These are phyloP conservation scores for Fragum sueziense DNA, from an alignment of 2,888 invertebrate species.

Conservation along the genomic window DNA sequence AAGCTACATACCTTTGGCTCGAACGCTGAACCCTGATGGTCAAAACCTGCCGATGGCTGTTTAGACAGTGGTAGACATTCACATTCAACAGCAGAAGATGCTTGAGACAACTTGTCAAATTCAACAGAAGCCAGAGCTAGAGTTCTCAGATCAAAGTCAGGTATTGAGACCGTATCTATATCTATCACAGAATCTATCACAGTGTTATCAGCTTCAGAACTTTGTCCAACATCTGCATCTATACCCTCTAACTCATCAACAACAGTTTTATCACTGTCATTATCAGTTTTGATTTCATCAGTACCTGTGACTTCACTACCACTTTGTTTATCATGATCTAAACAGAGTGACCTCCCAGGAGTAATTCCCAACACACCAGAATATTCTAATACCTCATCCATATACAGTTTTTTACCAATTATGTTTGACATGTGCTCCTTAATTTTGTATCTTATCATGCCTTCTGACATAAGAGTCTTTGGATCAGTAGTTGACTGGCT, in stretches of 20 bases:
- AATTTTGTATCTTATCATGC: slow-evolving; percentile 43
- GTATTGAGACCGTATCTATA: neutral
- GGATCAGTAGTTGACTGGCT: slow-evolving; percentile 33
- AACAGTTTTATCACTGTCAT: neutral
- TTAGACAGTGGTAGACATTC: too few relatives aligned
- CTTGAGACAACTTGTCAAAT: neutral
- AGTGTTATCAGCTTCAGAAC: neutral
- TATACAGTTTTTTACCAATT: slow-evolving; percentile 41
- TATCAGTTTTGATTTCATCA: neutral
- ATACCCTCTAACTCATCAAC: neutral
- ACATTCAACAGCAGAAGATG: neutral
- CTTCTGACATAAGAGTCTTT: slow-evolving; percentile 37
- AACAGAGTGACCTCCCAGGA: neutral
- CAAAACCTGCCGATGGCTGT: neutral
- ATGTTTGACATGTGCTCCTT: slow-evolving; percentile 55
- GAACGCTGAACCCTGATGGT: neutral
- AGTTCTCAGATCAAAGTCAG: slow-evolving; percentile 1
- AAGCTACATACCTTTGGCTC: slow-evolving; percentile 6
- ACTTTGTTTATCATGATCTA: neutral
- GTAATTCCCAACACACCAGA: neutral
- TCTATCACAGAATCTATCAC: neutral
- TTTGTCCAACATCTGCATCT: neutral
- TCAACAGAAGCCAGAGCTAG: slow-evolving; percentile 7
- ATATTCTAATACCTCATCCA: slow-evolving; percentile 19
- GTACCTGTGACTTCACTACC: neutral